Conservation (phyloP, 2,888 invertebrate genomes). For the Cosmorhoe ocellata region DNA sequence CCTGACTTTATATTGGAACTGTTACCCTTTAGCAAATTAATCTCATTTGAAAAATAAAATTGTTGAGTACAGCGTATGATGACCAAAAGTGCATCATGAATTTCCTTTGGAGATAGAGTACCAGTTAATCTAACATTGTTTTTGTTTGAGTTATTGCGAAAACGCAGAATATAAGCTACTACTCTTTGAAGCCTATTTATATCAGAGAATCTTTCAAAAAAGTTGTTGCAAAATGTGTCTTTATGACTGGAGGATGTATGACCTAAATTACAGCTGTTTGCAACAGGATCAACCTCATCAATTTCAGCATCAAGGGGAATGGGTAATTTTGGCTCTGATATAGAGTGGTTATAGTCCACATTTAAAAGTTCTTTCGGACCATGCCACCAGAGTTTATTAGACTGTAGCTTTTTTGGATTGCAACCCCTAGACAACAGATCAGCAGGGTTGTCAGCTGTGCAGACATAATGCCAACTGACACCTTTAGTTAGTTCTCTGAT, state of each 20-base stretch:
- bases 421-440: not conserved
- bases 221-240: not conserved
- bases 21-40: not conserved
- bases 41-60: not conserved
- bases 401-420: not conserved
- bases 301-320: not conserved
- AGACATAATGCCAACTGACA: not conserved
- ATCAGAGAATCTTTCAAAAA: constrained; percentile 1
- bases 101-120: not conserved
- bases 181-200: constrained; percentile 2
- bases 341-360: not conserved
- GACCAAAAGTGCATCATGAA: not conserved
- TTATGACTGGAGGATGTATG: not conserved
- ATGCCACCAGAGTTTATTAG: not conserved
- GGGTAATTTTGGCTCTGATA: not conserved
- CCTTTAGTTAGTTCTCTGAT: not conserved
- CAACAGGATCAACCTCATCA: not conserved
- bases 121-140: not conserved
- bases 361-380: not conserved
- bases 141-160: not conserved
- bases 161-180: constrained; percentile 4
- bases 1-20: not conserved
- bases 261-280: not conserved
- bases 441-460: not conserved
- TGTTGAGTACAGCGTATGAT: constrained; percentile 2